Conservation (phyloP, 2,888 invertebrate species). For the Epirrita christyi region DNA sequence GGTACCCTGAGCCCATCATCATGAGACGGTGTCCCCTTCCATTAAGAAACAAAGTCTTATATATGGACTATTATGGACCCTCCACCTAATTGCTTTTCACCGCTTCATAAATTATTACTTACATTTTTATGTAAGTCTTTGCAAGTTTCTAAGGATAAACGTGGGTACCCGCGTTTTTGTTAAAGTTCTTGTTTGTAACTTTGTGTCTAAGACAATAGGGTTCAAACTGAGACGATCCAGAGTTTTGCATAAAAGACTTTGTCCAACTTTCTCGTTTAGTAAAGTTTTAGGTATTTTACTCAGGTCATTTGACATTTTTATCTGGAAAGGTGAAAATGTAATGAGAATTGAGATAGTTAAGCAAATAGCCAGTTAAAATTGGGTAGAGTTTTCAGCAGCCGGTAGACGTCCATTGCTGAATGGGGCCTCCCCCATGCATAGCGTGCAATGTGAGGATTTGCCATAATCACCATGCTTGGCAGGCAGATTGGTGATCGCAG, state of each 20-base stretch:
- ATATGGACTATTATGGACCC: constrained; percentile 28
- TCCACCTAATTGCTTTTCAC: constrained; percentile 37
- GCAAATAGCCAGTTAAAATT: background rate
- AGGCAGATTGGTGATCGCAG: too few relatives aligned
- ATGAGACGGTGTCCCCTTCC: constrained; percentile 21
- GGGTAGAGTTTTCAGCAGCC: background rate
- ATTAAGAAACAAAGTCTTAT: constrained; percentile 34
- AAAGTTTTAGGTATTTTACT: too few relatives aligned
- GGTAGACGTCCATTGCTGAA: too few relatives aligned
- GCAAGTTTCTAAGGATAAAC: constrained; percentile 8
- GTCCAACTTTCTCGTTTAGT: background rate
- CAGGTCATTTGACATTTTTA: constrained; percentile 6
- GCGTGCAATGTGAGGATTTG: too few relatives aligned
- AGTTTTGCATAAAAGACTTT: background rate
- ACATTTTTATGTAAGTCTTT: constrained; percentile 15
- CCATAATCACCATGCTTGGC: too few relatives aligned
- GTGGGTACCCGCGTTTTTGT: background rate
- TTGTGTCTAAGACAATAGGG: background rate
- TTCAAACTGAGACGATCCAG: background rate
- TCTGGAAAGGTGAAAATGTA: background rate
- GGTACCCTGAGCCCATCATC: constrained; percentile 14
- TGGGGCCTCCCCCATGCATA: too few relatives aligned
- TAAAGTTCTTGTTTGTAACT: background rate
- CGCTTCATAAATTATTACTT: constrained; percentile 36
- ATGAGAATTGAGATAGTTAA: background rate